phyloP scores from a whole-genome alignment of 2,888 invertebrate genomes.

The Chaitophorus viminalis region DNA sequence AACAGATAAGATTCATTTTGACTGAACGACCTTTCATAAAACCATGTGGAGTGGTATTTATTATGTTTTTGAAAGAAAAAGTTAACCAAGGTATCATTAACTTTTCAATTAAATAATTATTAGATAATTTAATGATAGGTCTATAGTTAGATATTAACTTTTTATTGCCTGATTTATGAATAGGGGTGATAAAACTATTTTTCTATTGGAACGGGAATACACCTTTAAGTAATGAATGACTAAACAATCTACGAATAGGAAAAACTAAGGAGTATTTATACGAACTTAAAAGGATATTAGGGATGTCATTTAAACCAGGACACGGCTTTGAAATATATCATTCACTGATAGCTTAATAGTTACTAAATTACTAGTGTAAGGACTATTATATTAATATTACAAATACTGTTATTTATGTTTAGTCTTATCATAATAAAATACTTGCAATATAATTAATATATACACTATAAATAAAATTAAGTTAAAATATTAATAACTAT shows the following conservation, averaged over 20 bases:
- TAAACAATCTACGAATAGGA: slow-evolving; percentile 18
- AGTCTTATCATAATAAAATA: no score
- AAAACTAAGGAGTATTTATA: background rate
- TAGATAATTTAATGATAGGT: background rate
- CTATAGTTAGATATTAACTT: background rate
- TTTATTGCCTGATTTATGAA: slow-evolving; percentile 18
- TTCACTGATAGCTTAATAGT: no score
- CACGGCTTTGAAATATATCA: background rate
- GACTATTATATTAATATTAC: no score
- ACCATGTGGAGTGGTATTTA: slow-evolving; percentile 9
- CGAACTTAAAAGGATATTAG: slow-evolving; percentile 5
- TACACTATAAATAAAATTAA: no score
- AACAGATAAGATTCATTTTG: background rate
- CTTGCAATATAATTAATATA: no score
- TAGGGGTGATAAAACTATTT: slow-evolving; percentile 21
- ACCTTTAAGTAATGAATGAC: slow-evolving; percentile 8
- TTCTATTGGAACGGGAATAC: slow-evolving; percentile 6
- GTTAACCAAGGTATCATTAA: slow-evolving; percentile 8
- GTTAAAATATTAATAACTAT: no score
- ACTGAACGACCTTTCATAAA: slow-evolving; percentile 17
- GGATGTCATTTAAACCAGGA: background rate
- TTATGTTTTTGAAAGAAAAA: slow-evolving; percentile 15
- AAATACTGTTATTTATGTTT: no score
- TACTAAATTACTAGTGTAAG: no score
- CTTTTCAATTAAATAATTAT: background rate